Evolutionary conservation across 1,140 invertebrate species (phyloP).

Genomic region (Hetaerina americana): DNA sequence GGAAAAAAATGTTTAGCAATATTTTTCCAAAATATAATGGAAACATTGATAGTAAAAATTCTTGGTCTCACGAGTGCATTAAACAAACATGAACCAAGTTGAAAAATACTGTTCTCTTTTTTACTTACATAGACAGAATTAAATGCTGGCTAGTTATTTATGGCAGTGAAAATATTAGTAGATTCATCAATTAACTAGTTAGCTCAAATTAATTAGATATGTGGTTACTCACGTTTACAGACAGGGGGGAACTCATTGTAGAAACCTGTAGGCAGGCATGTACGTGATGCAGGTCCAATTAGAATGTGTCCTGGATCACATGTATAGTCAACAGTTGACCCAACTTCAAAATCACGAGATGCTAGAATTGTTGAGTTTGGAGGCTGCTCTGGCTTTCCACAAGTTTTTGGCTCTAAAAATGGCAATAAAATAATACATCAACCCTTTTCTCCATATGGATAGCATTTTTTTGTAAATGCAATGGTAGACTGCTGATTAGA

Average conservation of each 20-base stretch:
- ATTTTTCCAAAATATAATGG: no score
- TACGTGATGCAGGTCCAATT: slow-evolving; percentile 67
- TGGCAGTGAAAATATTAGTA: no score
- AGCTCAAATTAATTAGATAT: slow-evolving; percentile 3
- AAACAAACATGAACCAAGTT: no score
- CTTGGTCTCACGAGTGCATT: no score
- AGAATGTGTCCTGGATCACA: slow-evolving; percentile 77
- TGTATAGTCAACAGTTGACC: slow-evolving; percentile 70
- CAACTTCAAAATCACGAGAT: slow-evolving; percentile 57
- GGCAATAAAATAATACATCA: slow-evolving; percentile 7
- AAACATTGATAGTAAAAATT: no score
- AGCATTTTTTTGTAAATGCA: slow-evolving; percentile 5
- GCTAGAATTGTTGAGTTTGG: slow-evolving; percentile 80
- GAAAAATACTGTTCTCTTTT: no score
- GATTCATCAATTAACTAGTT: no score
- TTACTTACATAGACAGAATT: no score
- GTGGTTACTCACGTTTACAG: slow-evolving; percentile 65
- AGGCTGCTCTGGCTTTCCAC: slow-evolving; percentile 80
- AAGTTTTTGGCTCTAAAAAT: slow-evolving; percentile 66
- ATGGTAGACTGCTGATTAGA: no score
- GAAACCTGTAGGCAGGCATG: slow-evolving; percentile 81
- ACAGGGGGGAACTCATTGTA: slow-evolving; percentile 88
- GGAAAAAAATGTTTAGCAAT: no score
- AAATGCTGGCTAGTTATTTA: no score
- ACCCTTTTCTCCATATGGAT: not conserved